These are phyloP conservation scores for Hippolais icterina DNA, from an alignment of 2,113 vertebrate species.

Conservation along the genomic window DNA sequence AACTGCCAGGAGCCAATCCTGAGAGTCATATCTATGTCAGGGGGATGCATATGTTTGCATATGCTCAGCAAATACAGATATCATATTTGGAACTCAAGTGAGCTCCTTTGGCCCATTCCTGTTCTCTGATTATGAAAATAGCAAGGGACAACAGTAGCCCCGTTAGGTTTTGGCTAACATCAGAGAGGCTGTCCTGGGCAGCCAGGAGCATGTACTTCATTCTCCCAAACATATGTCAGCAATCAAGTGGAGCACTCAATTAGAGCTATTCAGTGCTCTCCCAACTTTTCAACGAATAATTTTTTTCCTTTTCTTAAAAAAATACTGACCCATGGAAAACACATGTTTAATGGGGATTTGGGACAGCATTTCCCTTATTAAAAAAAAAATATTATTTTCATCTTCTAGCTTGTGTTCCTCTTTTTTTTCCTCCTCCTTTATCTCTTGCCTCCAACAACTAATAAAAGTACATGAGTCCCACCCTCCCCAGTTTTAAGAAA, in stretches of 20 bases:
- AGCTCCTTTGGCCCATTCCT: not conserved
- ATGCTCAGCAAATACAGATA: not conserved
- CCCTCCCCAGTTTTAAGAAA: not conserved
- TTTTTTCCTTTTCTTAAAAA: not conserved
- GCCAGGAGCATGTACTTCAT: not conserved
- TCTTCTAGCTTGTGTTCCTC: not conserved
- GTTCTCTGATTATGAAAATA: not conserved
- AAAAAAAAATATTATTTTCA: not conserved
- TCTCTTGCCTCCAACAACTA: not conserved
- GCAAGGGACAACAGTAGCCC: not conserved
- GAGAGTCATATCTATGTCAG: not conserved
- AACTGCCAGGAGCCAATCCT: not conserved
- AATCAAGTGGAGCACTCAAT: not conserved
- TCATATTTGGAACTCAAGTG: not conserved
- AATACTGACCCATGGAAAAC: not conserved
- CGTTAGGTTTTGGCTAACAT: not conserved
- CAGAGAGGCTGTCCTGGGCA: not conserved
- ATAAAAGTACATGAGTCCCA: not conserved
- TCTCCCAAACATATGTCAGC: constrained; percentile 7
- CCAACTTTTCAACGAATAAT: not conserved
- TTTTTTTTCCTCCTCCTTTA: not conserved
- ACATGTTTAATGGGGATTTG: not conserved
- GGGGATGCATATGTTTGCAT: not conserved
- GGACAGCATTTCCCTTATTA: not conserved
- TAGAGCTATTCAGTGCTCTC: not conserved